Percentiles rank a stretch among this genome's conserved stretches.
Evolutionary conservation across 2,888 invertebrate genomes (phyloP).

Genomic region (Autographa pulchrina): DNA sequence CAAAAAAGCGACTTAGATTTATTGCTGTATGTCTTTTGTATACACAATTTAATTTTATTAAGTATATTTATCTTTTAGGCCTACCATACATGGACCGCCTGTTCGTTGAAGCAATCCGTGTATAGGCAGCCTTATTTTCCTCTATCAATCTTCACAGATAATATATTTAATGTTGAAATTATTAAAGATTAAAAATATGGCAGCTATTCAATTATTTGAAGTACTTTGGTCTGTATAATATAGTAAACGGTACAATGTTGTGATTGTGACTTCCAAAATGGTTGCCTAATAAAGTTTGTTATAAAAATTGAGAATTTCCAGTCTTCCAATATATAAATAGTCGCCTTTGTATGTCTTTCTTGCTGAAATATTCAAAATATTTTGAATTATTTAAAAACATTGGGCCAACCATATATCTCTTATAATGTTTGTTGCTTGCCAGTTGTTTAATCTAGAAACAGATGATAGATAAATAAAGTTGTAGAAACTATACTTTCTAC

Average conservation of each 20-base stretch:
- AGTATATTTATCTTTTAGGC: too few relatives aligned
- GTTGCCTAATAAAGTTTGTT: background rate
- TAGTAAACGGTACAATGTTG: background rate
- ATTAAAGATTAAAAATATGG: background rate
- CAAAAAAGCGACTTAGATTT: constrained; percentile 64
- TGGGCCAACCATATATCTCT: too few relatives aligned
- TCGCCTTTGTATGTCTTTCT: background rate
- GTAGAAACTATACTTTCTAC: too few relatives aligned
- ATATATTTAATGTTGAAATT: background rate
- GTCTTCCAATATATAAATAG: background rate
- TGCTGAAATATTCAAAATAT: too few relatives aligned
- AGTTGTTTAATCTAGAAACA: too few relatives aligned
- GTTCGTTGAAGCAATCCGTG: too few relatives aligned
- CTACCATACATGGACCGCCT: too few relatives aligned
- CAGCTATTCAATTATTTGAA: background rate
- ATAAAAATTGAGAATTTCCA: background rate
- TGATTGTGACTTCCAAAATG: background rate
- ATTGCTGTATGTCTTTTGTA: constrained; percentile 62
- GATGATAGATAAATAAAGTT: too few relatives aligned
- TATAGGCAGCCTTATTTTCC: too few relatives aligned
- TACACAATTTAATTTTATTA: background rate
- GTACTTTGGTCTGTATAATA: background rate
- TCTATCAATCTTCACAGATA: background rate
- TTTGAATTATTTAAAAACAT: too few relatives aligned
- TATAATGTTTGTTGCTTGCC: too few relatives aligned